Evolutionary conservation across 2,113 vertebrate species (phyloP), one percentile per base, ranked within the genome.

Genomic region (Synchiropus splendidus): DNA sequence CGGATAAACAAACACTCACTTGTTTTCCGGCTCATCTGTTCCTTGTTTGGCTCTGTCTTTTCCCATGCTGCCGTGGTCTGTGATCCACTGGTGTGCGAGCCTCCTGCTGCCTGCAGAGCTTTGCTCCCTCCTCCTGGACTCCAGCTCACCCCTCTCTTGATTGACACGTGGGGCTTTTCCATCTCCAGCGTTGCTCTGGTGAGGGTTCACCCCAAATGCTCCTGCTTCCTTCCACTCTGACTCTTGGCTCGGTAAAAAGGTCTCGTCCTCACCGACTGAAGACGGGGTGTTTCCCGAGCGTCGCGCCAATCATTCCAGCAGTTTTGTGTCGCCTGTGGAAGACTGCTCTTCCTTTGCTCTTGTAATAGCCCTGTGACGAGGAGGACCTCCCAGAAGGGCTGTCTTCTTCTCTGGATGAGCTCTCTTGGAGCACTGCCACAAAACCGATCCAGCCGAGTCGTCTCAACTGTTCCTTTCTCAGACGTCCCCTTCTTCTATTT

Each of bases 81-180:
- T 8, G 54, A 72, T 48, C 48, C 73, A 18, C 12, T 31, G 34
- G 60, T 51, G 27, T 69, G 49, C 12, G 27, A 21, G 10, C 70
- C 70, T 49, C 70, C 48, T 4, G 61, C 58, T 48, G 56, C 43
- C 59, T 67, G 63, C 6, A 75, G 41, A 57, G 79, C 59, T 61
- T 77, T 80, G 16, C 64, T 71, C 70, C 62, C 4, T 38, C 61
- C 60, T 41, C 59, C 75, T 9, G 75, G 75, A 59, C 74, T 80
- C 77, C 80, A 85, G 72, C 79, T 84, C 45, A 77, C 54, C 45
- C 75, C 85, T 72, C 79, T 75, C 51, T 61, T 79, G 16, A 83
- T 4, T 17, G 74, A 64, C 44, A 34, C 17, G 13, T 80, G 80
- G 43, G 55, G 73, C 39, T 51, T 75, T 35, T 86, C 81, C 80